A percentile compares a stretch with the other conserved stretches of the same genome.
phyloP scores from a whole-genome alignment of 2,888 invertebrate species.

The Drosophila demipolita region DNA sequence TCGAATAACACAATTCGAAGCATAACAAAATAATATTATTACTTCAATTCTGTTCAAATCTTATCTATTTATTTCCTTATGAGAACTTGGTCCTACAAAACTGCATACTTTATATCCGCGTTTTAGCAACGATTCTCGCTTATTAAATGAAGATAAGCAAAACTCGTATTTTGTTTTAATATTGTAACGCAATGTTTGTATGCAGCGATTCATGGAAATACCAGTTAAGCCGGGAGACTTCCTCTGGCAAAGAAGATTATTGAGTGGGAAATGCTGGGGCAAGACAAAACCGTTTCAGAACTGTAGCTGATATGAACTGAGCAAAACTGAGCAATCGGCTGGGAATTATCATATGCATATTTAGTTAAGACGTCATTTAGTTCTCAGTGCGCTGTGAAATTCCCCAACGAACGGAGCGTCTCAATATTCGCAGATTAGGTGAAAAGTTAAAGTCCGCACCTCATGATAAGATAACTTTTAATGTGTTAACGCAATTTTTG shows the following conservation, averaged over 20 bases:
- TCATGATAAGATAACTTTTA: slow-evolving; percentile 53
- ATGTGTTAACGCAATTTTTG: slow-evolving; percentile 48
- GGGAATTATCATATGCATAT: neutral
- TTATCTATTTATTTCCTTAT: neutral
- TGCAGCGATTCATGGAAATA: neutral
- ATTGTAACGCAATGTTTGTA: neutral
- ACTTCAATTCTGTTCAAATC: neutral
- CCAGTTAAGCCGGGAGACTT: neutral
- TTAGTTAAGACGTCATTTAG: neutral
- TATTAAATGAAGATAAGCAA: neutral
- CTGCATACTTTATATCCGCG: neutral
- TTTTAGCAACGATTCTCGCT: neutral
- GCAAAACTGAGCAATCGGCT: neutral
- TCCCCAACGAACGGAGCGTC: neutral
- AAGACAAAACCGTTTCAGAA: neutral
- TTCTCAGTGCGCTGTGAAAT: neutral
- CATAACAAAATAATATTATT: neutral
- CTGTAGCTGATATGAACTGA: neutral
- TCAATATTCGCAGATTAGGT: slow-evolving; percentile 31
- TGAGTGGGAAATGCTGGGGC: neutral
- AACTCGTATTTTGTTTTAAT: neutral
- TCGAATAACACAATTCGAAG: neutral
- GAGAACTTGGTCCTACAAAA: neutral
- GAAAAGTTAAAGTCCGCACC: slow-evolving; percentile 46
- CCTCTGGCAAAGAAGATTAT: neutral